Base-by-base conservation (phyloP, 23 tunicate species). In the Clavelina lepadiformis region DNA sequence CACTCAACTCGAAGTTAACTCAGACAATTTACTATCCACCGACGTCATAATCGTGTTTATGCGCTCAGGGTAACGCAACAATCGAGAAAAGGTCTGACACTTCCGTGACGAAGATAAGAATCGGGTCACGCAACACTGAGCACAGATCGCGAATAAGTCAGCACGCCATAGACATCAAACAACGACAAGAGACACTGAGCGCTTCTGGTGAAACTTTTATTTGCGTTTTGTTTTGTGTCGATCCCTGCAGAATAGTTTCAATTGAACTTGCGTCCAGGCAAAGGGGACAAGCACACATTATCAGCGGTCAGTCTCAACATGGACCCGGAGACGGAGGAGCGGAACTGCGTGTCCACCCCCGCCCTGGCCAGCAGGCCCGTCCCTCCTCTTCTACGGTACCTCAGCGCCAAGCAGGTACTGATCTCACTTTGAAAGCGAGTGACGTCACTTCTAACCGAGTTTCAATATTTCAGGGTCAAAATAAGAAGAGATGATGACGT, bases 61-160 rank as follows among this genome's bases (percentile, higher is more conserved):
- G n/a, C n/a, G n/a, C n/a, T 20, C 45, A 86, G 95, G 95, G 95
- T 36, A 86, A 78, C 61, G 65, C 95, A n/a, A 86, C 95, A n/a
- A 78, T 86, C 1, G 95, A 86, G 46, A 86, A 77, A 31, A 38
- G 23, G 2, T 28, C 65, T 0, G 79, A 86, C 26, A 23, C 58
- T 56, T 72, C 85, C 7, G 29, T 78, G 65, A 86, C 95, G 8
- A 86, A 76, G 31, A 86, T 86, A 26, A 67, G 95, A 0, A 71
- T 86, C 57, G 95, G 95, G 20, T 71, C 95, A 28, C 71, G 78
- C 11, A 68, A 72, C 27, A 64, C 67, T 45, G 85, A 79, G n/a
- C 28, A 60, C 28, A 31, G 58, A 19, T 27, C 62, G 11, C 68
- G 77, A 7, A 23, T 64, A 11, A 33, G 49, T 3, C 80, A 86